Evolutionary conservation across 2,888 invertebrate species (phyloP), one percentile per base, ranked within the genome.

Genomic region (Cheilosia soror): DNA sequence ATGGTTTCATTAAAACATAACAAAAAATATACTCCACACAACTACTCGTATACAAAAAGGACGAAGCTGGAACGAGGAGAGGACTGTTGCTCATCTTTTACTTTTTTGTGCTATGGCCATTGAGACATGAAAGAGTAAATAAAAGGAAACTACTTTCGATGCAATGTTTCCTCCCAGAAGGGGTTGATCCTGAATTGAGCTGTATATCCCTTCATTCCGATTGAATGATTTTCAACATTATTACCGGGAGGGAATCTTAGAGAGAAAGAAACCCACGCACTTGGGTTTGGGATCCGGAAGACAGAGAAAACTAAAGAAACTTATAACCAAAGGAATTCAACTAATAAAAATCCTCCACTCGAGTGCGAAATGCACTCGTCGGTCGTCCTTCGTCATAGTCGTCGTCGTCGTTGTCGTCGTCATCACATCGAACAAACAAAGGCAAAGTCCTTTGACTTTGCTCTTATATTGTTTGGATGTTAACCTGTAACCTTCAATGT

Each of bases 261-360:
- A 15, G 42, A 51, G 5, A 20, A 25, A 25, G 40, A n/a, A 66
- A 37, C 40, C 27, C 73, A 49, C 40, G 15, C 69, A 49, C 53
- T 37, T 3, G 37, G 2, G 20, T 20, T 20, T 20, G 20, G 20
- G 29, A 25, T 4, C 5, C 33, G 33, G 37, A 37, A 31, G n/a
- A 31, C 9, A 20, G n/a, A 25, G 42, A 57, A 15, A 11, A 57
- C 7, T 33, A 71, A 40, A 33, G 40, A 66, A 53, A 51, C 58
- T 51, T 65, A 25, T 20, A 80, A 89, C 90, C 89, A 89, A 90
- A 90, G 90, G 91, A 91, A 91, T 92, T 91, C 90, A 90, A 90
- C 91, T 91, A 91, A 91, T 91, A 91, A 91, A 92, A 91, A 92
- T 91, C 90, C 90, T 89, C 88, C 92, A 91, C 90, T 91, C 91